Conservation (phyloP, 64 coral and sea anemone genomes). For the Montipora efflorescens region DNA sequence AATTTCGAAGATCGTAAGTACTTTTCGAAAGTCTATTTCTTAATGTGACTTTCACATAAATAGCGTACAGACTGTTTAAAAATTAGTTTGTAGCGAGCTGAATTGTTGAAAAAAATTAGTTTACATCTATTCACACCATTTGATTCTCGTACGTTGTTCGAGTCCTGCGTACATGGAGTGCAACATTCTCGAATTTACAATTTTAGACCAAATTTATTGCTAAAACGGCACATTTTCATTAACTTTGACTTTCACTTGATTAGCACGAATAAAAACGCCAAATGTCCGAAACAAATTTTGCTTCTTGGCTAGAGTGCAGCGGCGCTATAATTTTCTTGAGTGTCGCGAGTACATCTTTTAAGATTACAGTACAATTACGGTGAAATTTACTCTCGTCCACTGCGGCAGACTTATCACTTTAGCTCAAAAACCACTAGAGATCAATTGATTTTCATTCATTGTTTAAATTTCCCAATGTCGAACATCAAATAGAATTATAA, state of each 20-base stretch:
- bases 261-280: not conserved
- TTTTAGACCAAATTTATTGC: not conserved
- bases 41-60: not conserved
- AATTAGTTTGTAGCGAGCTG: not conserved
- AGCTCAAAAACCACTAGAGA: conserved; percentile 36
- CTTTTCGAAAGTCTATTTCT: not conserved
- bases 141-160: too few species aligned
- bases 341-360: too few species aligned
- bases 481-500: conserved; percentile 43
- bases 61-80: not conserved
- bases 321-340: too few species aligned
- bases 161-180: not conserved
- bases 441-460: conserved; percentile 57
- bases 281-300: not conserved
- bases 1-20: not conserved
- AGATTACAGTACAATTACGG: not conserved
- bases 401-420: conserved; percentile 33
- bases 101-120: conserved; percentile 10
- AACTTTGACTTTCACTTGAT: not conserved
- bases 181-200: not conserved
- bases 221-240: not conserved
- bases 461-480: conserved; percentile 40
- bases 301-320: too few species aligned
- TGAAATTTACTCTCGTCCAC: not conserved
- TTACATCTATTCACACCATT: conserved; percentile 3